A percentile compares a stretch with the other conserved stretches of the same genome.
Evolutionary conservation across 2,888 invertebrate genomes (phyloP).

Genomic region (Oscheius sp.): DNA sequence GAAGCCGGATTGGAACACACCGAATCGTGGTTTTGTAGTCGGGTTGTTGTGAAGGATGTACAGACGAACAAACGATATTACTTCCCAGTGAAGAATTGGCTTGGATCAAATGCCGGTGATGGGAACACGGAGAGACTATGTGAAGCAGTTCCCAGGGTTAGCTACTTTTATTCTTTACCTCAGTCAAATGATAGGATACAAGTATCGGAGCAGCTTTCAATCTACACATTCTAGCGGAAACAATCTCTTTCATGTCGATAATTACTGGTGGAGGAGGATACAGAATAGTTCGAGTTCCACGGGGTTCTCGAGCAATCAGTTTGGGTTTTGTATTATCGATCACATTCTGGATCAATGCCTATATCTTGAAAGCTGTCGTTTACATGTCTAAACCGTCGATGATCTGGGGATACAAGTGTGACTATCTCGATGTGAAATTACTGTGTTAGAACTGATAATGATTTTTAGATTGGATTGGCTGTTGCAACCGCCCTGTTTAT

Average conservation of each 20-base stretch:
- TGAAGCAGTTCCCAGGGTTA: constrained; percentile 12
- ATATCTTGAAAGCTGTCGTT: not conserved
- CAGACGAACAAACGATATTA: constrained; percentile 47
- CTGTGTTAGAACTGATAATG: not conserved
- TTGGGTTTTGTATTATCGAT: not conserved
- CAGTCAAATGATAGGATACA: constrained; percentile 24
- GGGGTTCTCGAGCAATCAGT: not conserved
- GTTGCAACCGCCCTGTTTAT: not conserved
- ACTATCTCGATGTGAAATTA: not conserved
- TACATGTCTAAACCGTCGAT: not conserved
- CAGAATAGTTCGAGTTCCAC: constrained; percentile 32
- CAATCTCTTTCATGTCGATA: constrained; percentile 39
- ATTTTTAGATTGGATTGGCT: not conserved
- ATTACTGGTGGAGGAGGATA: constrained; percentile 46
- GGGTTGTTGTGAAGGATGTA: constrained; percentile 47
- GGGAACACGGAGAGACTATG: constrained; percentile 51
- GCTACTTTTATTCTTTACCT: not conserved
- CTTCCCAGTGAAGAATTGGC: constrained; percentile 57
- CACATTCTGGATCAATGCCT: not conserved
- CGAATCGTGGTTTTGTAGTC: constrained; percentile 56
- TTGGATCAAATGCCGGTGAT: constrained; percentile 56
- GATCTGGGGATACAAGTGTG: not conserved
- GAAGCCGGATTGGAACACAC: constrained; percentile 46
- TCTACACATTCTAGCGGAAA: constrained; percentile 40
- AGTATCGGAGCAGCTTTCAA: constrained; percentile 39